Percentiles rank a stretch among this genome's conserved stretches.
These are phyloP conservation scores for Hoplias malabaricus DNA, from an alignment of 2,113 vertebrate genomes.

Conservation along the genomic window DNA sequence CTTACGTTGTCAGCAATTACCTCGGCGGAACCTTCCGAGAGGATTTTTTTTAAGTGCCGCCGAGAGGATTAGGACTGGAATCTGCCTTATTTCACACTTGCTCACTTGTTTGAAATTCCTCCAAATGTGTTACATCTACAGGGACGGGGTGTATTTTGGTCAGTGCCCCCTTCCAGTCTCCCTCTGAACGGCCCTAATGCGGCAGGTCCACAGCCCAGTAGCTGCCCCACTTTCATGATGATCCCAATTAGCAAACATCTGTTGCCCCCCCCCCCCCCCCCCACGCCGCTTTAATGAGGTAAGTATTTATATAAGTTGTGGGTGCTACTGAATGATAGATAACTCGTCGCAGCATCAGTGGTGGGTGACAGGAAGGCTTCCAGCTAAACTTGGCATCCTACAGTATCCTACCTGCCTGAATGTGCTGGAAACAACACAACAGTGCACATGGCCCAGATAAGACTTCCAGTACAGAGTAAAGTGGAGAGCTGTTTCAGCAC, in stretches of 20 bases:
- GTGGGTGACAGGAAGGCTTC: slow-evolving; percentile 33
- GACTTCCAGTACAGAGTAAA: background rate
- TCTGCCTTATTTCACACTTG: slow-evolving; percentile 43
- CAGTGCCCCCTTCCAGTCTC: background rate
- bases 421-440: background rate
- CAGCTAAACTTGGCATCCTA: slow-evolving; percentile 12
- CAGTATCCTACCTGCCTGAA: slow-evolving; percentile 16
- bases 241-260: slow-evolving; percentile 56
- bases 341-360: slow-evolving; percentile 30
- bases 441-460: slow-evolving; percentile 28
- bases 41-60: slow-evolving; percentile 44
- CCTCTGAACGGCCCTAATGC: slow-evolving; percentile 23
- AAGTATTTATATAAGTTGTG: slow-evolving; percentile 40
- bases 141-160: slow-evolving; percentile 39
- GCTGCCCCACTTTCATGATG: slow-evolving; percentile 49
- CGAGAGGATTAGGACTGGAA: slow-evolving; percentile 39
- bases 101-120: slow-evolving; percentile 39
- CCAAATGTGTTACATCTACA: slow-evolving; percentile 44
- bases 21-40: slow-evolving; percentile 33
- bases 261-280: slow-evolving; percentile 20
- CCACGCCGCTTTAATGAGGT: no score
- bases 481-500: slow-evolving; percentile 17
- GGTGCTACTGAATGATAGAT: slow-evolving; percentile 32
- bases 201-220: slow-evolving; percentile 35
- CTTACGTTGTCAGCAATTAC: slow-evolving; percentile 55